Evolutionary conservation across 2,113 vertebrate species (phyloP).

Genomic region (Bos indicus): DNA sequence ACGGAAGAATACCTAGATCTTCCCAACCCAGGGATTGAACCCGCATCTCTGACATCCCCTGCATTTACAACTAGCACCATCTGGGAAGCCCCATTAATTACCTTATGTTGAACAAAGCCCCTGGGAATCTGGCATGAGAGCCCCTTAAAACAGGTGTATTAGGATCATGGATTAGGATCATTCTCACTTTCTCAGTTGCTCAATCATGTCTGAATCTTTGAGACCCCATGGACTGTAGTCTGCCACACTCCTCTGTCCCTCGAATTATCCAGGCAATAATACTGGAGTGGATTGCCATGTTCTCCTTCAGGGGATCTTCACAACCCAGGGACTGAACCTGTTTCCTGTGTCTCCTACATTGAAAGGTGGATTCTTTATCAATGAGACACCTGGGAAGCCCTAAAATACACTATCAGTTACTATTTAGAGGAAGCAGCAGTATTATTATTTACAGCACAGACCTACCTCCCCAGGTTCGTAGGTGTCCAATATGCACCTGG

Average conservation of each 20-base stretch:
- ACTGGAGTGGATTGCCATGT: neutral
- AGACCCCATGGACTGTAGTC: neutral
- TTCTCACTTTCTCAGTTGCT: neutral
- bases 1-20: neutral
- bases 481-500: neutral
- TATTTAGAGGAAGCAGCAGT: neutral
- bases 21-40: neutral
- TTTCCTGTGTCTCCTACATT: neutral
- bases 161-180: neutral
- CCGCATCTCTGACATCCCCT: neutral
- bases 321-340: neutral
- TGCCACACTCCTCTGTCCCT: neutral
- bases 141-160: neutral
- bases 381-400: neutral
- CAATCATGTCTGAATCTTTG: neutral
- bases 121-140: neutral
- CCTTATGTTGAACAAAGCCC: neutral
- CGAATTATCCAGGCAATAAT: neutral
- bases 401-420: neutral
- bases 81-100: neutral
- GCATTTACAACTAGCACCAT: neutral
- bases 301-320: neutral
- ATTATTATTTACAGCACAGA: neutral
- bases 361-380: neutral
- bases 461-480: neutral